Evolutionary conservation across 2,888 invertebrate species (phyloP).

Genomic region (Drosophila mimica): DNA sequence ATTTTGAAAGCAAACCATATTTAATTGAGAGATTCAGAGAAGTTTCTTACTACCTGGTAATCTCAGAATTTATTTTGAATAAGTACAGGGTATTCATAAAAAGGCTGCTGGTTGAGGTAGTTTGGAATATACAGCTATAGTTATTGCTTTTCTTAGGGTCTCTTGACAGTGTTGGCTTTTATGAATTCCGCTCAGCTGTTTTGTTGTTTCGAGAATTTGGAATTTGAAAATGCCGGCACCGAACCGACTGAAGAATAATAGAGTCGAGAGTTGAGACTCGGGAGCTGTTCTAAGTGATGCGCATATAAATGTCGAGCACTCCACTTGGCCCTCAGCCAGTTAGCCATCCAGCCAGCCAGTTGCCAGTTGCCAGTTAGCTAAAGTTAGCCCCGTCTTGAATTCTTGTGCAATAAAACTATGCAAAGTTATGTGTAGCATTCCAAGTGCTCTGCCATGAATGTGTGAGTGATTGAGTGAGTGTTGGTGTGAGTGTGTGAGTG

Average conservation of each 20-base stretch:
- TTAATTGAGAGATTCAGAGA: too few species aligned
- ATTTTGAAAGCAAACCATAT: too few species aligned
- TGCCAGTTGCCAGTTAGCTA: slow-evolving; percentile 38
- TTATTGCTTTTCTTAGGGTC: slow-evolving; percentile 29
- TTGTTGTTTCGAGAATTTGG: slow-evolving; percentile 60
- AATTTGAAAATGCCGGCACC: slow-evolving; percentile 41
- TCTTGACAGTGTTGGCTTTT: slow-evolving; percentile 47
- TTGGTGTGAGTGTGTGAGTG: slow-evolving; percentile 5
- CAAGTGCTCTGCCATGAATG: slow-evolving; percentile 24
- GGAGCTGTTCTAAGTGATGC: slow-evolving; percentile 73
- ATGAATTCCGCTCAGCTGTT: slow-evolving; percentile 77
- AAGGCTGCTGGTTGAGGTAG: background rate
- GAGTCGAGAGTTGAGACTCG: slow-evolving; percentile 18
- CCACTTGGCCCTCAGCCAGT: slow-evolving; percentile 64
- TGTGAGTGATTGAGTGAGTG: slow-evolving; percentile 16
- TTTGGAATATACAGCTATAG: background rate
- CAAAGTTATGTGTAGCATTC: slow-evolving; percentile 80
- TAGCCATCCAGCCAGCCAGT: slow-evolving; percentile 18
- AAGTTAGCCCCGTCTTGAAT: slow-evolving; percentile 48
- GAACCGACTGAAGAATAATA: slow-evolving; percentile 17
- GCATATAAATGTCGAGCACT: slow-evolving; percentile 81
- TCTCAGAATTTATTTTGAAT: background rate
- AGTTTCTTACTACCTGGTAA: background rate
- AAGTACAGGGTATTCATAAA: slow-evolving; percentile 31
- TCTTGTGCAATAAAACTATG: slow-evolving; percentile 79